phyloP scores from a whole-genome alignment of 2,888 invertebrate species.

The Icerya purchasi region DNA sequence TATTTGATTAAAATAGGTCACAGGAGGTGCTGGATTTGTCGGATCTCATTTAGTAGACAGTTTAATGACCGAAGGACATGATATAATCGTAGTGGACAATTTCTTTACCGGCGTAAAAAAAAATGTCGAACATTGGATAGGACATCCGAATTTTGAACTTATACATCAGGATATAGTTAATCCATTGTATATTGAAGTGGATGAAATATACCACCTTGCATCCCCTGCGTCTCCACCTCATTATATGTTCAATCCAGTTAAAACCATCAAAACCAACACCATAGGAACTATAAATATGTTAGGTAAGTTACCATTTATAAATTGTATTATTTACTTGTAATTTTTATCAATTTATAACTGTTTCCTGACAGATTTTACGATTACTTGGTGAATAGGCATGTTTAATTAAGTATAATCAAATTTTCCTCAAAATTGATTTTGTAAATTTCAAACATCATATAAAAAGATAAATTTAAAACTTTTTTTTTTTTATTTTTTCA shows the following conservation, averaged over 20 bases:
- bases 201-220: slow-evolving; percentile 94
- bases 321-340: too few species aligned
- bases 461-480: too few species aligned
- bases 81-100: slow-evolving; percentile 91
- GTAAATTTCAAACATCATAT: too few species aligned
- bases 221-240: slow-evolving; percentile 98
- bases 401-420: too few species aligned
- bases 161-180: slow-evolving; percentile 98
- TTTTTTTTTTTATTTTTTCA: too few species aligned
- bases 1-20: slow-evolving; percentile 48
- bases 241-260: slow-evolving; percentile 99
- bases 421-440: too few species aligned
- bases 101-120: slow-evolving; percentile 93
- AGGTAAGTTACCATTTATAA: slow-evolving; percentile 32
- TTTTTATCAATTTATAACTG: too few species aligned
- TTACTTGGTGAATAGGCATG: too few species aligned
- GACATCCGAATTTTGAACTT: slow-evolving; percentile 95
- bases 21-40: slow-evolving; percentile 96
- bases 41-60: slow-evolving; percentile 93
- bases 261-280: slow-evolving; percentile 97
- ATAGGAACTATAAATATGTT: slow-evolving; percentile 85
- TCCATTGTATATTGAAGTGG: slow-evolving; percentile 89
- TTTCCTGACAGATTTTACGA: too few species aligned
- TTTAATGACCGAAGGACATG: slow-evolving; percentile 87
- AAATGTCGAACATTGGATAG: slow-evolving; percentile 97